phyloP scores from a whole-genome alignment of 2,888 invertebrate genomes.

The Carterocephalus palaemon region DNA sequence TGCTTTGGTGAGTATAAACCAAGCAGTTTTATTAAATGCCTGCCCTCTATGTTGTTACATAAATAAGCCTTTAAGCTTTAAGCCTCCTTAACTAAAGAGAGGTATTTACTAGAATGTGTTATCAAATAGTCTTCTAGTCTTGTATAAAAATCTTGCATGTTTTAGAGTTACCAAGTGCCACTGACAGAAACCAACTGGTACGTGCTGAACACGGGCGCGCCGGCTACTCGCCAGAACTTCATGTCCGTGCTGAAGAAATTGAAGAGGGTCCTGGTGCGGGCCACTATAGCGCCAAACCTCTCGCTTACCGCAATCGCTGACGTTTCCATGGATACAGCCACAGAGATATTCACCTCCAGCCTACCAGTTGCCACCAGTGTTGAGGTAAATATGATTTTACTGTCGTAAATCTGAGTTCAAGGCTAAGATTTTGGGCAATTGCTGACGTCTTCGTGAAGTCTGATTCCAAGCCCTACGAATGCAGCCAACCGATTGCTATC shows the following conservation, averaged over 20 bases:
- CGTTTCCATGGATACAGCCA: constrained; percentile 91
- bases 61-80: too few species aligned
- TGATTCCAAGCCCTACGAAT: too few species aligned
- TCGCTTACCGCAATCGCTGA: constrained; percentile 86
- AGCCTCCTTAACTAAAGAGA: too few species aligned
- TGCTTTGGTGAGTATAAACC: constrained; percentile 77
- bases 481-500: too few species aligned
- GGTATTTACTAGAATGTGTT: too few species aligned
- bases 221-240: constrained; percentile 86
- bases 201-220: constrained; percentile 44
- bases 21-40: too few species aligned
- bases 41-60: too few species aligned
- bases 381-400: constrained; percentile 82
- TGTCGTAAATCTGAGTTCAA: too few species aligned
- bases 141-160: constrained; percentile 15
- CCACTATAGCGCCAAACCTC: constrained; percentile 81
- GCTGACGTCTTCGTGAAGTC: too few species aligned
- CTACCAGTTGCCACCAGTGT: constrained; percentile 84
- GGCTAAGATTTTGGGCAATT: too few species aligned
- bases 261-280: constrained; percentile 89
- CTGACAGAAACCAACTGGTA: constrained; percentile 84
- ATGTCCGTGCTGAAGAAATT: constrained; percentile 91
- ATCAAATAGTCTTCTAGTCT: too few species aligned
- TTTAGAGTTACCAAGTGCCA: constrained; percentile 81
- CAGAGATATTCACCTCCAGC: constrained; percentile 78